These are phyloP conservation scores for Odontophorus gujanensis DNA, from an alignment of 2,113 vertebrate genomes.

Conservation along the genomic window DNA sequence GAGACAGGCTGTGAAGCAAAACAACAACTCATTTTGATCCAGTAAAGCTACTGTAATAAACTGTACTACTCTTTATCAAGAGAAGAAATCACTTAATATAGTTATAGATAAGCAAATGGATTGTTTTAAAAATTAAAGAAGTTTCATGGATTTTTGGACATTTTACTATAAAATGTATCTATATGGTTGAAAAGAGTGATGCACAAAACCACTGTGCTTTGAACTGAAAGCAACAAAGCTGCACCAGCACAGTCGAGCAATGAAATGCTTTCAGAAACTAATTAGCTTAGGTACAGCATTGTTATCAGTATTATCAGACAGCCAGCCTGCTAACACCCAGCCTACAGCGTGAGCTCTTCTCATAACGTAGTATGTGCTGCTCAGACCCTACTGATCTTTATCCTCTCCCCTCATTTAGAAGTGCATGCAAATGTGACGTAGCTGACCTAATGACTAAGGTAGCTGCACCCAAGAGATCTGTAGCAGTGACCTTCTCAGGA, in stretches of 20 bases:
- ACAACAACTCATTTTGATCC: neutral
- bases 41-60: neutral
- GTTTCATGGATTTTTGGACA: too few species aligned
- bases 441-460: neutral
- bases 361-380: neutral
- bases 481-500: neutral
- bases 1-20: neutral
- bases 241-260: neutral
- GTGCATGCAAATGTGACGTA: neutral
- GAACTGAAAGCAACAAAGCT: neutral
- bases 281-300: neutral
- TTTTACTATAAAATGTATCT: neutral
- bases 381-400: neutral
- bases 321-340: neutral
- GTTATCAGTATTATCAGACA: neutral
- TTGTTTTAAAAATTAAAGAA: neutral
- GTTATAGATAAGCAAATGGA: neutral
- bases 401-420: neutral
- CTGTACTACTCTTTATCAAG: neutral
- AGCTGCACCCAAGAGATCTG: neutral
- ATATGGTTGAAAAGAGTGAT: neutral
- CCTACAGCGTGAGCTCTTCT: rapidly evolving
- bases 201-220: neutral
- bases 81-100: neutral
- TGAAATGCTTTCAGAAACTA: neutral